Conservation (phyloP, 2,113 vertebrate species). For the Gobiocypris rarus region DNA sequence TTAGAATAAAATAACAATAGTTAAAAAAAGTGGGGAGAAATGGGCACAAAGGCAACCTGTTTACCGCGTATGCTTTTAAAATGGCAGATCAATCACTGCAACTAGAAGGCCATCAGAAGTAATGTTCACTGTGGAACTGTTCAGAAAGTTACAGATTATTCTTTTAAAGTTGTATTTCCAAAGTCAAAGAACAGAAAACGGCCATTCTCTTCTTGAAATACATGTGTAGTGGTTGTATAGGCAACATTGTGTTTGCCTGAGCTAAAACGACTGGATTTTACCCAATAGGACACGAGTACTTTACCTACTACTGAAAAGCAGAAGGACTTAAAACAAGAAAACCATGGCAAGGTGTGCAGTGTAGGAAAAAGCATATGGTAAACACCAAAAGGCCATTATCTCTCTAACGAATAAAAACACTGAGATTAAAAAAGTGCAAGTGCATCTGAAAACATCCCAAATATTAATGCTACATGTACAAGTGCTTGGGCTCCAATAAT, state of each 20-base stretch:
- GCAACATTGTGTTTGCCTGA: background rate
- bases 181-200: background rate
- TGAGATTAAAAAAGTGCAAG: constrained; percentile 74
- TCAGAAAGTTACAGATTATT: background rate
- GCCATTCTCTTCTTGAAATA: background rate
- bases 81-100: background rate
- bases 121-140: background rate
- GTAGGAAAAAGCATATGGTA: constrained; percentile 10
- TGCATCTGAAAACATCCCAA: constrained; percentile 65
- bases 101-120: background rate
- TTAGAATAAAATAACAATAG: constrained; percentile 31
- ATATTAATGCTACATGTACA: constrained; percentile 58
- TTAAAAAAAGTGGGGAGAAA: background rate
- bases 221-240: background rate
- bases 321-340: background rate
- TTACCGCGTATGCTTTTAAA: background rate
- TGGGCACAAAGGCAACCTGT: background rate
- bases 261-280: background rate
- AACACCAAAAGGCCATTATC: constrained; percentile 11
- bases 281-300: background rate
- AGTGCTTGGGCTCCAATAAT: constrained; percentile 56
- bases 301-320: background rate
- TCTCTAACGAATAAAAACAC: constrained; percentile 54
- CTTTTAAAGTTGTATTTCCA: background rate
- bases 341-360: background rate